Base-by-base conservation (phyloP, 2,888 invertebrate genomes). In the Macrophya annulata region DNA sequence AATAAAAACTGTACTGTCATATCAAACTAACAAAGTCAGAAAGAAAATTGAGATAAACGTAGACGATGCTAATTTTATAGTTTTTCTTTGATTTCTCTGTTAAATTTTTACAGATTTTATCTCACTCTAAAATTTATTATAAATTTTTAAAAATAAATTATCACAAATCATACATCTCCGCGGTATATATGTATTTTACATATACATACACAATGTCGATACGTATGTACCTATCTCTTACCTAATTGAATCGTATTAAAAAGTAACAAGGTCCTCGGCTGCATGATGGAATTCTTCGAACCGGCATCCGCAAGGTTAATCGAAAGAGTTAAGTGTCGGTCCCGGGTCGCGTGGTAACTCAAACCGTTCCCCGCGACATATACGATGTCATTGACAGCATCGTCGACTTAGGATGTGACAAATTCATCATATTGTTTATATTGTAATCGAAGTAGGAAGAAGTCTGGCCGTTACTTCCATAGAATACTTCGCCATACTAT, bases 211-310 rank as follows among this genome's bases (percentile, higher is more conserved):
- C 48, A 15, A 48, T 48, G 48, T 48, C 10, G 48, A 8, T 62
- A 55, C n/a, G 17, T 55, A 17, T 17, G n/a, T 51, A 51, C n/a
- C 5, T 21, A 10, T 25, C 12, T 25, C 74, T 15, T 0, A 10
- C 21, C 43, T 45, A 74, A 74, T 74, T 74, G 74, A 74, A 74
- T 74, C 74, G 74, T 12, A 43, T 45, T 74, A 45, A 45, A 74
- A 48, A 74, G 43, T 74, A 25, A 74, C 74, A 8, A 43, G 45
- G 15, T 74, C 74, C 21, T 74, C 12, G 45, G 45, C 74, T n/a
- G 43, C 45, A 45, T 48, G 74, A 45, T 48, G 74, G 45, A 74
- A 45, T 74, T 74, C 74, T 45, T 25, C 74, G 74, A 74, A 45
- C 25, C 74, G 45, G 74, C 45, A 74, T 45, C 74, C 43, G 74